Evolutionary conservation across 2,888 invertebrate genomes (phyloP).

Genomic region (Drosophila acutilabella): DNA sequence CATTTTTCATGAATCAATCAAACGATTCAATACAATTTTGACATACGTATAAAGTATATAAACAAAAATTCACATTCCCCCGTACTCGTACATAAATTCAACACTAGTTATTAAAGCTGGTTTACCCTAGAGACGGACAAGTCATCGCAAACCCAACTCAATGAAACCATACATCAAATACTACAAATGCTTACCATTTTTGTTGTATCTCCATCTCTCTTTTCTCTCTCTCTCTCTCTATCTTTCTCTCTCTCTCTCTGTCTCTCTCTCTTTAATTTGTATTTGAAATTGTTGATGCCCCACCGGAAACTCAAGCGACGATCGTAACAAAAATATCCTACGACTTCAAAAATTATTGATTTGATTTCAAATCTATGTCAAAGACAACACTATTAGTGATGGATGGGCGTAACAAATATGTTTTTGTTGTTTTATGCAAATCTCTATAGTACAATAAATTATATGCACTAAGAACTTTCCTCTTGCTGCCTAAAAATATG

Average conservation of each 20-base stretch:
- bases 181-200: conserved; percentile 5
- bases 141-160: conserved; percentile 23
- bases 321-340: background rate
- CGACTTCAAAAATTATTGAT: background rate
- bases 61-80: conserved; percentile 42
- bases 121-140: conserved; percentile 38
- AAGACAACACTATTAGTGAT: background rate
- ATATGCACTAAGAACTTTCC: background rate
- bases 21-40: conserved; percentile 53
- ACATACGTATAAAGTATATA: conserved; percentile 28
- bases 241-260: background rate
- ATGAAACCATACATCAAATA: conserved; percentile 39
- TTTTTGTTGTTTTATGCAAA: background rate
- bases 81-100: conserved; percentile 18
- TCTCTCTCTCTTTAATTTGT: background rate
- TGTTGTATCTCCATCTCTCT: background rate
- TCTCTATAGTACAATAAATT: background rate
- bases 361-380: conserved; percentile 19
- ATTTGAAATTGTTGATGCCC: background rate
- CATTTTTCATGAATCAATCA: conserved; percentile 78
- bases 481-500: conserved; percentile 17
- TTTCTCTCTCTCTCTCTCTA: background rate
- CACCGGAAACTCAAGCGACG: conserved; percentile 6
- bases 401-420: too few species aligned
- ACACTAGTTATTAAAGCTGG: conserved; percentile 14